Evolutionary conservation across 2,888 invertebrate species (phyloP).

Genomic region (Drosophila robusta): DNA sequence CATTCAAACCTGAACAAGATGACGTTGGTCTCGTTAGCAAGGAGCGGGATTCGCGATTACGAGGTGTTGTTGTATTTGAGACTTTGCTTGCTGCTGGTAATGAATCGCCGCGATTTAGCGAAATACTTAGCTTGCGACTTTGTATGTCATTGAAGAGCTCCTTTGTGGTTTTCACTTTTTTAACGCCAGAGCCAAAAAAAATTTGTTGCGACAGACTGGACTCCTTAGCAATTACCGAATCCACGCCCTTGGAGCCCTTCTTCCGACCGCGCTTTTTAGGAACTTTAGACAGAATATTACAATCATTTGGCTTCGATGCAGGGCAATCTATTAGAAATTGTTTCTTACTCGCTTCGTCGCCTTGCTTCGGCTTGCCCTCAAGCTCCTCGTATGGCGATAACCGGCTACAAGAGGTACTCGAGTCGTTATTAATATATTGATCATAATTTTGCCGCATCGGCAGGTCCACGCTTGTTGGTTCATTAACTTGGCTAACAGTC

Average conservation of each 20-base stretch:
- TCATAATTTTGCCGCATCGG: constrained; percentile 35
- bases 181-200: constrained; percentile 76
- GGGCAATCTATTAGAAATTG: constrained; percentile 11
- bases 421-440: constrained; percentile 61
- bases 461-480: constrained; percentile 17
- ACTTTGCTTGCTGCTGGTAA: constrained; percentile 64
- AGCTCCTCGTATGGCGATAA: constrained; percentile 70
- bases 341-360: constrained; percentile 45
- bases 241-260: constrained; percentile 84
- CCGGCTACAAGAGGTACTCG: constrained; percentile 79
- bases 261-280: constrained; percentile 84
- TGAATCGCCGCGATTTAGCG: constrained; percentile 42
- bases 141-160: constrained; percentile 85
- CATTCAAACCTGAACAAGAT: constrained; percentile 81
- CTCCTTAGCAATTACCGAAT: constrained; percentile 82
- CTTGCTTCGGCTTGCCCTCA: constrained; percentile 55
- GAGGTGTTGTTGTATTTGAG: constrained; percentile 36
- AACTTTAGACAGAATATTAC: constrained; percentile 27
- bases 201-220: constrained; percentile 81
- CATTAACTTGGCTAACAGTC: constrained; percentile 4
- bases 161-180: constrained; percentile 85
- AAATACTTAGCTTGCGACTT: constrained; percentile 76
- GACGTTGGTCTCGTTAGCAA: constrained; percentile 70
- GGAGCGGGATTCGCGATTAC: constrained; percentile 25
- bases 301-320: constrained; percentile 9